phyloP scores from a whole-genome alignment of 2,888 invertebrate genomes.

The Noctua fimbriata region DNA sequence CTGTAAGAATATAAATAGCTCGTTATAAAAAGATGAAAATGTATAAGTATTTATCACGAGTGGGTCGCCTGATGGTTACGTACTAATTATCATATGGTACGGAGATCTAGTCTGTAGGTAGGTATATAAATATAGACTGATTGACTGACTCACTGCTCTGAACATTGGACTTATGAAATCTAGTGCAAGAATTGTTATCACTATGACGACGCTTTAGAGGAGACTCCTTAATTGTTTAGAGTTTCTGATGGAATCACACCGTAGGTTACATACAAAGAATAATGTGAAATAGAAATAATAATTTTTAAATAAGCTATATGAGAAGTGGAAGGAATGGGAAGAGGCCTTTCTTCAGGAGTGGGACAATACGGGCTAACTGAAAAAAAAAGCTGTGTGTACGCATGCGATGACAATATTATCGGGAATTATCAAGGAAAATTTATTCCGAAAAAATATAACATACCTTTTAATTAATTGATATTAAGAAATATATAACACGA shows the following conservation, averaged over 20 bases:
- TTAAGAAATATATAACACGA: not conserved
- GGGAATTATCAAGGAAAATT: not conserved
- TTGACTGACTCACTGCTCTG: slow-evolving; percentile 47
- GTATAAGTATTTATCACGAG: slow-evolving; percentile 35
- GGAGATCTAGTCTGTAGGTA: slow-evolving; percentile 33
- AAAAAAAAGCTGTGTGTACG: too few relatives aligned
- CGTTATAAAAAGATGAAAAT: slow-evolving; percentile 25
- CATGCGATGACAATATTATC: not conserved
- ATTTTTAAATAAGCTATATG: not conserved
- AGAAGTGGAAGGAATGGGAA: too few relatives aligned
- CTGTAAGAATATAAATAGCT: slow-evolving; percentile 49
- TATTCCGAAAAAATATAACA: not conserved
- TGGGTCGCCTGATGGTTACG: slow-evolving; percentile 25
- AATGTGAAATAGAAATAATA: not conserved
- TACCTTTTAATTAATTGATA: too few relatives aligned
- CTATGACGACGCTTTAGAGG: slow-evolving; percentile 21
- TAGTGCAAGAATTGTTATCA: slow-evolving; percentile 17
- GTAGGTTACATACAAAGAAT: not conserved
- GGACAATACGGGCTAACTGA: too few relatives aligned
- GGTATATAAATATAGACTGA: slow-evolving; percentile 30
- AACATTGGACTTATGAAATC: slow-evolving; percentile 34
- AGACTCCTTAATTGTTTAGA: slow-evolving; percentile 2
- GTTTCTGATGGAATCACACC: slow-evolving; percentile 2
- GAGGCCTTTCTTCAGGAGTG: too few relatives aligned
- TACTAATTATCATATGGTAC: slow-evolving; percentile 29